Evolutionary conservation across 2,797 vertebrate species (phyloP), one percentile per base, ranked within the genome.

Genomic region (Tarsius wallacei): DNA sequence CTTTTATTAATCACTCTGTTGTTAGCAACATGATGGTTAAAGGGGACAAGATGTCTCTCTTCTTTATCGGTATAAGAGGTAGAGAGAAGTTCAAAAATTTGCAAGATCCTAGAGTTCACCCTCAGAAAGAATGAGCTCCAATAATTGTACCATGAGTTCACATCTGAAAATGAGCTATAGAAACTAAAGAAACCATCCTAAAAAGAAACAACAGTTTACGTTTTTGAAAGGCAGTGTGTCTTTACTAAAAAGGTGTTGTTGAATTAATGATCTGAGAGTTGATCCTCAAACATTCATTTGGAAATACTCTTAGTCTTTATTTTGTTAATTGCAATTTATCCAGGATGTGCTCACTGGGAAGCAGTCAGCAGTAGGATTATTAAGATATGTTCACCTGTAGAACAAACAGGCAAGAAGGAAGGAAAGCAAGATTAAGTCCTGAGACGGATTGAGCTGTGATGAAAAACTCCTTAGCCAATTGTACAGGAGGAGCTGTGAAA

Each of bases 1-100:
- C 93, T 96, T 95, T 74, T 16, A 86, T 84, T 95, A 94, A 93
- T 94, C 49, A 71, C 15, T 51, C 22, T 77, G 7, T 61, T 93
- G 36, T 83, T 73, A 93, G 57, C 24, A 88, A 78, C 24, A 28
- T 1, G 4, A 17, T 85, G 28, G 8, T 77, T 93, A 77, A 86
- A 82, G 59, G 22, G 2, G 3, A 1, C 42, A 90, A 31, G 10
- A 26, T 1, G 10, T 87, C n/a, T 81, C 91, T 51, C 33, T 73
- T 73, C 15, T 91, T 95, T 94, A 59, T 9, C 12, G 71, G 59
- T 28, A 31, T 73, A 77, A 93, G 21, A 1, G 17, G 1, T 13
- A 80, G 26, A 86, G 61, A 71, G 55, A 92, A 5, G 59, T 22
- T 95, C 68, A 76, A 47, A 17, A 61, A 85, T 74, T 83, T 71